Evolutionary conservation across 2,113 vertebrate genomes (phyloP), one percentile per base, ranked within the genome.

Genomic region (Pyxicephalus adspersus): DNA sequence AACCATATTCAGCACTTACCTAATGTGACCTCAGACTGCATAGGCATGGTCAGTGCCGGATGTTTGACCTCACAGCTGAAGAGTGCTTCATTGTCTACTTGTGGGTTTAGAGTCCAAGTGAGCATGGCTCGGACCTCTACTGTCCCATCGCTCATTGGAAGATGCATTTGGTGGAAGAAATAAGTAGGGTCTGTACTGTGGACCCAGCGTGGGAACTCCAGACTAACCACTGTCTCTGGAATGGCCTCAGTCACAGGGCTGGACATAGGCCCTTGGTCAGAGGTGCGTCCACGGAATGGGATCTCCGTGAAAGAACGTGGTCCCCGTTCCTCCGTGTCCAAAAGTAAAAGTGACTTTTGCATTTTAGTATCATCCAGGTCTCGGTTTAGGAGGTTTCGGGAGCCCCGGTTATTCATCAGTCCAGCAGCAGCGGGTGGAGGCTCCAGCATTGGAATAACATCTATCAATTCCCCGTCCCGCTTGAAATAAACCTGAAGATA

Each of bases 21-120:
- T 8, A 98, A 92, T 0, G 93, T 97, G 86, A 97, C 95, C 87
- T 98, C 96, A 0, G 96, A 91, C 90, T 98, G 95, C 97, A 98
- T 98, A 87, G 96, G 94, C 96, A 98, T 98, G 28, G 96, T 96
- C 86, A 98, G 95, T 0, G 96, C 97, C 0, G 96, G 96, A 87
- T 98, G 97, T 86, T 96, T 96, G 87, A 98, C 96, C 90, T 98
- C 95, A 4, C 97, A 98, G 93, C 96, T 97, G 92, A 98, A 98
- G 45, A 98, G 94, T 0, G 96, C 96, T 45, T 98, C 95, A 0
- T 95, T 96, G 91, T 98, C 97, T 2, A 96, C 93, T 84, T 96
- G 95, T 0, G 96, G 96, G 90, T 98, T 97, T 65, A 98, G 93
- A 20, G 94, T 96, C 97, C 96, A 98, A 77, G 95, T 96, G 75